These are phyloP conservation scores for Cuniculus paca DNA, from an alignment of 2,797 vertebrate genomes.

Conservation along the genomic window DNA sequence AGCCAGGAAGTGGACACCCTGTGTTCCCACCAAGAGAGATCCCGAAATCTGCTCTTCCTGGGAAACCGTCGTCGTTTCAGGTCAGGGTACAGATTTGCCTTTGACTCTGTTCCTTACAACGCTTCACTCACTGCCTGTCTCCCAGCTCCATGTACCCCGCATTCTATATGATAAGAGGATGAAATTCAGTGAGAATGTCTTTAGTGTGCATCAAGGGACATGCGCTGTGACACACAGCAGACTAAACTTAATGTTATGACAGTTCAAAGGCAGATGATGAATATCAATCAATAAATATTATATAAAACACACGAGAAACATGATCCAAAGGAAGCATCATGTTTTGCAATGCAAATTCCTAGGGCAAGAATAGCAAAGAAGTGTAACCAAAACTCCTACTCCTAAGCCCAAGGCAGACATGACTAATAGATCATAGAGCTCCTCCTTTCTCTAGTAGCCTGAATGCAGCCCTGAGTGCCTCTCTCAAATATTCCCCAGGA, in stretches of 20 bases:
- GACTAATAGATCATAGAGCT: slow-evolving; percentile 22
- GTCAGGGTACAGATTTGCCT: not conserved
- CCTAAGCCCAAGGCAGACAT: slow-evolving; percentile 14
- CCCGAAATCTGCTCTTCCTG: not conserved
- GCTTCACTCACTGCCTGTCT: not conserved
- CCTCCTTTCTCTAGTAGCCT: not conserved
- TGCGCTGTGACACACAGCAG: not conserved
- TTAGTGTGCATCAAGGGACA: not conserved
- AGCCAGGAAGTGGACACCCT: not conserved
- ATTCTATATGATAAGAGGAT: not conserved
- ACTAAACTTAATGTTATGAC: not conserved
- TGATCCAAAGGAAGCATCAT: not conserved
- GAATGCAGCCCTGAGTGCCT: not conserved
- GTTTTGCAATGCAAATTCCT: slow-evolving; percentile 47
- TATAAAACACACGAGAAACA: not conserved
- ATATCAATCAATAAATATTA: slow-evolving; percentile 24
- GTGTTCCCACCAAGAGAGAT: not conserved
- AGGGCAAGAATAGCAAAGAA: not conserved
- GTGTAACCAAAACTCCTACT: not conserved
- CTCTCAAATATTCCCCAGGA: not conserved
- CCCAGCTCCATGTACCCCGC: not conserved
- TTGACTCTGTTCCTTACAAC: not conserved
- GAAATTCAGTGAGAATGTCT: not conserved
- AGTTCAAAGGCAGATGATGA: slow-evolving; percentile 40
- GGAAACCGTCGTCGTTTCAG: not conserved